A percentile compares a stretch with the other conserved stretches of the same genome.
phyloP scores from a whole-genome alignment of 2,113 vertebrate genomes.

The Cochlearius cochlearius region DNA sequence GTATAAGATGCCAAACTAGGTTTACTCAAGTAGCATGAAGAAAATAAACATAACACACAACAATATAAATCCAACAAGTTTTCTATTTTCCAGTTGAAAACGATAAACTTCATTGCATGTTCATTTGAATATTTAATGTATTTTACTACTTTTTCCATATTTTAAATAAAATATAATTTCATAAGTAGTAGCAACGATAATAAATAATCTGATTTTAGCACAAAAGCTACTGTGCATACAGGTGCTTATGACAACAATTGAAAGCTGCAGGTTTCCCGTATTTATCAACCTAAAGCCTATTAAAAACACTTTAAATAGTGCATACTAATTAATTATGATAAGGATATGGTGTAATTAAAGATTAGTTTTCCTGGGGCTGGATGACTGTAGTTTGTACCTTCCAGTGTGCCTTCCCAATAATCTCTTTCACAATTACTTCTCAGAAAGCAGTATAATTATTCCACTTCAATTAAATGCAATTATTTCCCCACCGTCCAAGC shows the following conservation, averaged over 20 bases:
- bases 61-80: neutral
- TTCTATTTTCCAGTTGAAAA: neutral
- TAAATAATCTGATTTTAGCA: constrained; percentile 18
- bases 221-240: neutral
- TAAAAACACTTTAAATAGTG: neutral
- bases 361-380: constrained; percentile 21
- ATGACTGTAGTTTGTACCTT: constrained; percentile 21
- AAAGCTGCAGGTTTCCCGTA: neutral
- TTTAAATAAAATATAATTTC: neutral
- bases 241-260: neutral
- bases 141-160: neutral
- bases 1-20: neutral
- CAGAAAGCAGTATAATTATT: constrained; percentile 15
- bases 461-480: constrained; percentile 31
- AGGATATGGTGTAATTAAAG: constrained; percentile 36
- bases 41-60: neutral
- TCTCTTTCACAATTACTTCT: constrained; percentile 20
- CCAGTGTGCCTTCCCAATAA: constrained; percentile 14
- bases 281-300: neutral
- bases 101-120: neutral
- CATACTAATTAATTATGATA: constrained; percentile 1
- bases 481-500: constrained; percentile 1
- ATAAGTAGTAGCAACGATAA: neutral
- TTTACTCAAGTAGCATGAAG: neutral
- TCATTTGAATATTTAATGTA: neutral